Percentiles rank a stretch among this genome's conserved stretches.
phyloP scores from a whole-genome alignment of 92 coral and sea anemone species.

The Heliopora coerulea region DNA sequence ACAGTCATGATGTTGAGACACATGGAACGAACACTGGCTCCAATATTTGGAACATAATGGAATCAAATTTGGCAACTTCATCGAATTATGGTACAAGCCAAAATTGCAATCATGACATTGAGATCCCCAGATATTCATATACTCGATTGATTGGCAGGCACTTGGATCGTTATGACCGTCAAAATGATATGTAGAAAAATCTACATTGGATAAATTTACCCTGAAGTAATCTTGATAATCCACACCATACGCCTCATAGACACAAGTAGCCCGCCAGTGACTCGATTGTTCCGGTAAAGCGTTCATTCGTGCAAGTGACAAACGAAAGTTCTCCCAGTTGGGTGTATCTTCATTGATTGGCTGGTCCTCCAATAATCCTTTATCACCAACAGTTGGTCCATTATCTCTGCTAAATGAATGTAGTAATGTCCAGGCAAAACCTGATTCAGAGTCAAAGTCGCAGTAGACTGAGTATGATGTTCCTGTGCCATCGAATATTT shows the following conservation, averaged over 20 bases:
- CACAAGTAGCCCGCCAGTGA: slow-evolving; percentile 47
- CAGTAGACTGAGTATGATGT: slow-evolving; percentile 6
- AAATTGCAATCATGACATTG: neutral
- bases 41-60: neutral
- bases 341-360: slow-evolving; percentile 23
- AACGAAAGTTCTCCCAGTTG: slow-evolving; percentile 39
- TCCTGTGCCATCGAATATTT: neutral
- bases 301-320: neutral
- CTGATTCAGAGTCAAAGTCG: slow-evolving; percentile 3
- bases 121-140: neutral
- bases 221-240: slow-evolving; percentile 23
- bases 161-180: neutral
- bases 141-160: neutral
- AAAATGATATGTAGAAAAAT: neutral
- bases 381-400: neutral
- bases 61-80: neutral
- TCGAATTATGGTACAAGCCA: neutral
- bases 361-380: neutral
- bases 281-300: slow-evolving; percentile 18
- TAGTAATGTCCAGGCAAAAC: neutral
- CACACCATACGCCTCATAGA: slow-evolving; percentile 8
- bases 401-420: neutral
- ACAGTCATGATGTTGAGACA: neutral
- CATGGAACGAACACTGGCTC: neutral
- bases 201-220: neutral